Conservation (phyloP, 2,888 invertebrate genomes). For the Theretra japonica region DNA sequence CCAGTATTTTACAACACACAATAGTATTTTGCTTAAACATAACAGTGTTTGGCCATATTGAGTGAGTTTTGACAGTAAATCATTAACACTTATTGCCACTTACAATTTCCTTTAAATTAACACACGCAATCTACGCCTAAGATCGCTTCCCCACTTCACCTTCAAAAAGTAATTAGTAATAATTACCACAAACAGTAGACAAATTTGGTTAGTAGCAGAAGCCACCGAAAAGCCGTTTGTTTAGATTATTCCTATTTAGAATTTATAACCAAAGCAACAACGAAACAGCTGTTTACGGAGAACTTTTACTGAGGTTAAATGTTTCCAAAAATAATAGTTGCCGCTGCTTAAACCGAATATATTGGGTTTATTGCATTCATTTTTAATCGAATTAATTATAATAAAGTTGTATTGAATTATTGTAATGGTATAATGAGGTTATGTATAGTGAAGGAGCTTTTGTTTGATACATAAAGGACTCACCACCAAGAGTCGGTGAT, state of each 20-base stretch:
- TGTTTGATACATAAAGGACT: conserved; percentile 71
- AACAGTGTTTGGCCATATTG: neutral
- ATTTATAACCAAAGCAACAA: conserved; percentile 22
- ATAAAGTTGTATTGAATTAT: neutral
- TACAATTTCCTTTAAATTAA: conserved; percentile 14
- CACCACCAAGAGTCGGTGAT: conserved; percentile 95
- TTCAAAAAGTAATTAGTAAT: neutral
- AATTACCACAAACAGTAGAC: conserved; percentile 13
- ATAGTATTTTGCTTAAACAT: conserved; percentile 18
- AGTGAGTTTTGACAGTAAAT: neutral
- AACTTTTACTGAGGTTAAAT: conserved; percentile 25
- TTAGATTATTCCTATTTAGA: conserved; percentile 23
- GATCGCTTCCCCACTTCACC: neutral
- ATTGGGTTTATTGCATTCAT: neutral
- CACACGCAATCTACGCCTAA: neutral
- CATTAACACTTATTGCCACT: neutral
- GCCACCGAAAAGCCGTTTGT: conserved; percentile 8
- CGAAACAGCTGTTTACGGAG: conserved; percentile 24
- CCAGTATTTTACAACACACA: neutral
- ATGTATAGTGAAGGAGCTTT: conserved; percentile 5
- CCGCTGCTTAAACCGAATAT: neutral
- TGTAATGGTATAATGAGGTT: conserved; percentile 2
- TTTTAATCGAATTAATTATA: neutral
- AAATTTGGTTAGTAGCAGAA: conserved; percentile 12
- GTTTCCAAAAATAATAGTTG: conserved; percentile 21